Evolutionary conservation across 2,888 invertebrate species (phyloP).

Genomic region (Tetragnatha montana): DNA sequence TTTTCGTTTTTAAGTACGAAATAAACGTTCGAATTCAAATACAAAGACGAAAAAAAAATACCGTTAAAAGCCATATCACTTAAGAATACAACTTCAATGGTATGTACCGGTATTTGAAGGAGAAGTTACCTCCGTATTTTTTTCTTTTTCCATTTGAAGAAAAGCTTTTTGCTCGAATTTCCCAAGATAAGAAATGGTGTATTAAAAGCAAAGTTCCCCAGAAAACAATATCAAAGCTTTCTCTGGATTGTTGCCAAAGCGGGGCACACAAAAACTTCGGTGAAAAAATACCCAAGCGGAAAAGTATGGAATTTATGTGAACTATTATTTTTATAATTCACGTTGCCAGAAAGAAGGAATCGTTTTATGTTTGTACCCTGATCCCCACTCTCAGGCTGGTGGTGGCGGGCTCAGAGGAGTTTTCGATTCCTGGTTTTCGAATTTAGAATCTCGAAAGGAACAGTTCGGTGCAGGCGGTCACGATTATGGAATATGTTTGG

Average conservation of each 20-base stretch:
- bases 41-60: conserved; percentile 39
- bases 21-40: conserved; percentile 42
- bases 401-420: neutral
- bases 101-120: conserved; percentile 43
- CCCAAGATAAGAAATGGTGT: conserved; percentile 58
- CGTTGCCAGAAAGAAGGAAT: neutral
- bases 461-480: neutral
- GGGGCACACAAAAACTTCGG: conserved; percentile 25
- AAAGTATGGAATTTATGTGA: conserved; percentile 43
- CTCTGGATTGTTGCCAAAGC: conserved; percentile 54
- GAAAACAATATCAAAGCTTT: conserved; percentile 66
- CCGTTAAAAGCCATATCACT: conserved; percentile 65
- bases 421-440: neutral
- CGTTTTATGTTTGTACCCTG: neutral
- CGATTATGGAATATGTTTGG: neutral
- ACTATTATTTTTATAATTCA: conserved; percentile 39
- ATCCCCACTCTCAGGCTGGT: neutral
- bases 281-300: conserved; percentile 2
- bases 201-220: conserved; percentile 58
- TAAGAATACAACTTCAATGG: conserved; percentile 56
- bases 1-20: conserved; percentile 45
- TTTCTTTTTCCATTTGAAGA: conserved; percentile 30
- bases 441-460: neutral
- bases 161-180: conserved; percentile 61
- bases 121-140: conserved; percentile 20